Evolutionary conservation across 1,140 invertebrate species (phyloP), one percentile per base, ranked within the genome.

Genomic region (Globodera rostochiensis): DNA sequence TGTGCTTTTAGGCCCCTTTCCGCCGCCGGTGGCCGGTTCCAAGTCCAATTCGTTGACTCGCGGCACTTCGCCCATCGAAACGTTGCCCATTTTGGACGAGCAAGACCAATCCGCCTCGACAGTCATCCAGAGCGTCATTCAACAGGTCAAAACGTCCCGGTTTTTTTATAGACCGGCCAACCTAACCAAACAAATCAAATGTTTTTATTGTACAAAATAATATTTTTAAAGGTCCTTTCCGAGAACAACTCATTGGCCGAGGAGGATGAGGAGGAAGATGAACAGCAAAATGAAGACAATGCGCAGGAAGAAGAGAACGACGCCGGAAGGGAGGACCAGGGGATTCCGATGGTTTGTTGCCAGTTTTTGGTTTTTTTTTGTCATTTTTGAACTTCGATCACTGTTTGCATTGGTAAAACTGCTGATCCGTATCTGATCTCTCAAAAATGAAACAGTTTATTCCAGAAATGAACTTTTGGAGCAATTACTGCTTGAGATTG

Each of bases 1-100:
- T 1, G 13, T 49, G 8, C 1, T n/a, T 60, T 78, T 67, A 77
- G 86, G 86, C 46, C 86, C 86, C 13, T 87, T 88, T 70, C 86
- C 86, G 13, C 86, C 86, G n/a, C 82, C 87, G 13, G 69, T 84
- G 6, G 60, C 83, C 50, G 80, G 80, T 7, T 80, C 60, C 19
- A 87, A 87, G 77, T 89, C 86, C 21, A 89, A 80, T 83, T 89
- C 88, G 19, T 77, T 87, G 47, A 87, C 81, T 64, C 80, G 86
- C 19, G 86, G 83, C 11, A 66, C 74, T 45, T 86, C 86, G 45
- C 87, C 87, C 19, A 79, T 70, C 53, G 77, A 90, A 77, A 57
- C 84, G 13, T 73, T 82, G 69, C 79, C 73, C 60, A 79, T 71
- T 50, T 46, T 84, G 5, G 86, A 84, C 74, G 86, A 87, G 66